Conservation (phyloP, 2,797 vertebrate species). For the Coluber constrictor region DNA sequence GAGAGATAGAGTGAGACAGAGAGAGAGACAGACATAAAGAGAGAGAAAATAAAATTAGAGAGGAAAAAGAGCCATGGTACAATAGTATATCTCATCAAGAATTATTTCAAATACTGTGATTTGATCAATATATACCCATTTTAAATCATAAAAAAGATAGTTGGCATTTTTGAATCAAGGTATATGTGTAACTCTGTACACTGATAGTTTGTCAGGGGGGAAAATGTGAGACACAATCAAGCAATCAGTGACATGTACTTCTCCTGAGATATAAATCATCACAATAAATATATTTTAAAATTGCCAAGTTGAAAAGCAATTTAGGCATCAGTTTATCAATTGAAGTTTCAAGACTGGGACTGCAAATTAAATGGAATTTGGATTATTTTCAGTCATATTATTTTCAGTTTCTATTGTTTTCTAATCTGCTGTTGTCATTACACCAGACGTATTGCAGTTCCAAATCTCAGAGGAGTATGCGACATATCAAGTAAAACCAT, state of each 20-base stretch:
- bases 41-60: not conserved
- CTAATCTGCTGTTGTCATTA: conserved; percentile 7
- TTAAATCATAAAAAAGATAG: not conserved
- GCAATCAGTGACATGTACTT: not conserved
- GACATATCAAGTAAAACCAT: conserved; percentile 26
- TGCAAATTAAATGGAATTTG: conserved; percentile 18
- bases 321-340: conserved; percentile 1
- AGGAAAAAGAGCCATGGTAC: not conserved
- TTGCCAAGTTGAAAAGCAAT: not conserved
- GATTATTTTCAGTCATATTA: not conserved
- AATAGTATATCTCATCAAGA: not conserved
- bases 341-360: not conserved
- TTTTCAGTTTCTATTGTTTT: conserved; percentile 19
- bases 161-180: not conserved
- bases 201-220: not conserved
- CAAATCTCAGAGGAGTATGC: conserved; percentile 24
- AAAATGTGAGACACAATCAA: not conserved
- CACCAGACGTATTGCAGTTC: conserved; percentile 1
- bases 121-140: not conserved
- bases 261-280: not conserved
- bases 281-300: not conserved
- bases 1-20: no score
- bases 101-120: not conserved
- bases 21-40: not conserved
- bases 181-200: not conserved